These are phyloP conservation scores for Tricholauxania praeusta DNA, from an alignment of 2,888 invertebrate species.

Conservation along the genomic window DNA sequence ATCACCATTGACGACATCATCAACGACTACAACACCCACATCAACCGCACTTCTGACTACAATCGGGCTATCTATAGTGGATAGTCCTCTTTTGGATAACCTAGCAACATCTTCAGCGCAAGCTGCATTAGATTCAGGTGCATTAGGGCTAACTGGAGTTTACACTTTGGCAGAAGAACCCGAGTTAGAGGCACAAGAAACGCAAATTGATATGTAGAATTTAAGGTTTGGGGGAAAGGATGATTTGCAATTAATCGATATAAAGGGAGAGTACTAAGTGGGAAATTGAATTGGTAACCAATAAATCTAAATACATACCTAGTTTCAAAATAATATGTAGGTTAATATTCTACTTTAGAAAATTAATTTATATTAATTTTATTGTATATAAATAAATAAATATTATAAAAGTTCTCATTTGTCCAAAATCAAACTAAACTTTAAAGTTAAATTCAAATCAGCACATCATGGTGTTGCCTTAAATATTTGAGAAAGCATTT, in stretches of 20 bases:
- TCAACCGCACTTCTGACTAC: slow-evolving; percentile 48
- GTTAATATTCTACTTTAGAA: no score
- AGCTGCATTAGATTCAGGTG: slow-evolving; percentile 51
- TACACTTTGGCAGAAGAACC: slow-evolving; percentile 72
- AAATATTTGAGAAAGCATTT: no score
- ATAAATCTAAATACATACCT: no score
- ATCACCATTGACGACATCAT: slow-evolving; percentile 38
- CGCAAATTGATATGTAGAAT: slow-evolving; percentile 58
- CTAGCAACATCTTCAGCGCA: slow-evolving; percentile 50
- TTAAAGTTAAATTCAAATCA: no score
- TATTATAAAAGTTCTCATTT: no score
- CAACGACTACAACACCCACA: slow-evolving; percentile 46
- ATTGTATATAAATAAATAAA: no score
- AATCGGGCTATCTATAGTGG: slow-evolving; percentile 39
- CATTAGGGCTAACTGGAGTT: slow-evolving; percentile 68
- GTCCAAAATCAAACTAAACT: no score
- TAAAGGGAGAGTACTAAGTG: neutral
- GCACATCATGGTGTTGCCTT: no score
- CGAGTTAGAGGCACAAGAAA: slow-evolving; percentile 70
- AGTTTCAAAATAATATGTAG: no score
- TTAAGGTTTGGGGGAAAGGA: slow-evolving; percentile 5
- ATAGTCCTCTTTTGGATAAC: slow-evolving; percentile 57
- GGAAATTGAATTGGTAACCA: no score
- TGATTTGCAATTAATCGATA: neutral
- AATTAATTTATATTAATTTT: no score